Evolutionary conservation across 2,888 invertebrate species (phyloP).

Genomic region (Sesia apiformis): DNA sequence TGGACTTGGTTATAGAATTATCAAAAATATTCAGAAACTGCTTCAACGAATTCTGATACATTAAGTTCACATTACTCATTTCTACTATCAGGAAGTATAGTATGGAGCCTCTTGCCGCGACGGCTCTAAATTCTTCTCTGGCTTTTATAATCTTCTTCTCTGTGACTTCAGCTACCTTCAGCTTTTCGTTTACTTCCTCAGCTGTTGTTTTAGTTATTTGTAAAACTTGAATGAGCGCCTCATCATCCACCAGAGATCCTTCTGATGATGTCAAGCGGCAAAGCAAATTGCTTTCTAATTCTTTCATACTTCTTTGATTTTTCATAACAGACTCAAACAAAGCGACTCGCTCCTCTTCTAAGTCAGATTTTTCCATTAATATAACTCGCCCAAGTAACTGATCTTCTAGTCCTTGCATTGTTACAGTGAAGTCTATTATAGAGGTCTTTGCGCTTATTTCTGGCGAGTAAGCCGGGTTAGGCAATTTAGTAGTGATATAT

Average conservation of each 20-base stretch:
- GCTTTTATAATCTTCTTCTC: constrained; percentile 95
- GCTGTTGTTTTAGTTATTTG: constrained; percentile 91
- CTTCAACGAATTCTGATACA: constrained; percentile 97
- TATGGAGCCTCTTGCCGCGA: constrained; percentile 95
- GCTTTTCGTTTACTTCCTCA: constrained; percentile 95
- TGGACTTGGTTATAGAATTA: constrained; percentile 92
- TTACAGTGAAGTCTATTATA: constrained; percentile 98
- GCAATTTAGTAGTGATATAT: constrained; percentile 96
- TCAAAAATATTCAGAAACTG: constrained; percentile 96
- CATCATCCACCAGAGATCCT: constrained; percentile 96
- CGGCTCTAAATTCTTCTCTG: constrained; percentile 95
- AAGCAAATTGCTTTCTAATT: constrained; percentile 92
- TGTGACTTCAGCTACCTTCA: constrained; percentile 93
- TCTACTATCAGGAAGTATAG: constrained; percentile 97
- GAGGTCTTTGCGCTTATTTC: constrained; percentile 97
- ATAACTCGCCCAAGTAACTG: constrained; percentile 95
- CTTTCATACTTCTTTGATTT: constrained; percentile 97
- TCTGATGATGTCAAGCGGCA: constrained; percentile 93
- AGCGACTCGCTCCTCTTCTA: constrained; percentile 94
- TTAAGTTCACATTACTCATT: constrained; percentile 96
- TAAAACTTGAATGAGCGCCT: constrained; percentile 92
- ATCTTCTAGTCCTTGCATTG: constrained; percentile 96
- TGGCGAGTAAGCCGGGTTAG: constrained; percentile 97
- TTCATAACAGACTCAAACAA: constrained; percentile 96
- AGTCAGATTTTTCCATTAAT: constrained; percentile 95